Evolutionary conservation across 2,888 invertebrate genomes (phyloP), one percentile per base, ranked within the genome.

Genomic region (Aphidius colemani): DNA sequence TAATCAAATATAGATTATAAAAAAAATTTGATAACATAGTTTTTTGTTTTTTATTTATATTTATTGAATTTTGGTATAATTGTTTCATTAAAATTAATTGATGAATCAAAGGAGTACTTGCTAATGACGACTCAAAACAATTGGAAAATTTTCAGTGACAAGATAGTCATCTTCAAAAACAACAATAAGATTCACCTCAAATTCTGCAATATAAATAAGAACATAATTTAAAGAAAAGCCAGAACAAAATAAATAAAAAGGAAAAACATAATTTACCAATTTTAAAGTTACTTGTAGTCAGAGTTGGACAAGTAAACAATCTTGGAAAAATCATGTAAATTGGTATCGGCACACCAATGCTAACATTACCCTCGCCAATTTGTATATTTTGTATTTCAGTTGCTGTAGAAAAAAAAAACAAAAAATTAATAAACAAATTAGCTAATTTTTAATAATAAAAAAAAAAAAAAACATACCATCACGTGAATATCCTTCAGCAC

Each of bases 311-410:
- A 2, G 97, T 95, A 84, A 98, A 98, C 58, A 98, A 86, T 57
- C 98, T 85, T 60, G 98, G 98, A 83, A 98, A 92, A 78, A 97
- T 90, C 96, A 98, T 96, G 84, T 94, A 89, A 78, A 98, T 93
- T 43, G 97, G 96, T 76, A 98, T 88, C 70, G 90, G 87, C 55
- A 96, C 84, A 69, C 90, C 90, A 65, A 92, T 88, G 59, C 89
- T 86, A 60, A 95, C 90, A 84, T 97, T 95, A 43, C 98, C 98
- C 78, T 94, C 95, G 1, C 94, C 96, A 67, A 98, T 91, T 86
- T 98, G 98, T 79, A 98, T 96, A 81, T 96, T 98, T 86, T 98
- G 98, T 72, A 98, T 95, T 87, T 98, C 98, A 7, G 97, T 98
- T 13, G 96, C 96, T 94, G 80, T 63, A 82, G 81, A 66, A 57